These are phyloP conservation scores for Phoxinus phoxinus DNA, from an alignment of 2,113 vertebrate species.

Conservation along the genomic window DNA sequence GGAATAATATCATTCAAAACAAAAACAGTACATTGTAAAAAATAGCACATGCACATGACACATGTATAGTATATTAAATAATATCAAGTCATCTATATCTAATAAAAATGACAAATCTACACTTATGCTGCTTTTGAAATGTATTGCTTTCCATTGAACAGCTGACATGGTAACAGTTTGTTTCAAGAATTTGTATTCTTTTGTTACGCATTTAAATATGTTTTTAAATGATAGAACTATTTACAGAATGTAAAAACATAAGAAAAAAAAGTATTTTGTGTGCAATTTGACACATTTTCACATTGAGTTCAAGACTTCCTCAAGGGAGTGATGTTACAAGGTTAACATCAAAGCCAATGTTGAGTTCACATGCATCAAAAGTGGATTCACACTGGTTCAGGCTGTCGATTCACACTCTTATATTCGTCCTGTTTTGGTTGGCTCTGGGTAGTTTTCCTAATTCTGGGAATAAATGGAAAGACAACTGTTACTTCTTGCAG, in stretches of 20 bases:
- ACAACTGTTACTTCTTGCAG: neutral
- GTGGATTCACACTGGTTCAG: neutral
- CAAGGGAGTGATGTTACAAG: neutral
- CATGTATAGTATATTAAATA: neutral
- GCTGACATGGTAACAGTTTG: neutral
- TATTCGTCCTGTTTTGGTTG: conserved; percentile 59
- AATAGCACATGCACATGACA: neutral
- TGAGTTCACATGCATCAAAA: neutral
- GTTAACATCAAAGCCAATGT: neutral
- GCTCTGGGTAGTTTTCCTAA: conserved; percentile 58
- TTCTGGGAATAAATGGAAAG: conserved; percentile 60
- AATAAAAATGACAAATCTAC: neutral
- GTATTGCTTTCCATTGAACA: conserved; percentile 3
- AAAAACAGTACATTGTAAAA: conserved; percentile 17
- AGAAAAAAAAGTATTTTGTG: conserved; percentile 10
- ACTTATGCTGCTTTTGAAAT: conserved; percentile 30
- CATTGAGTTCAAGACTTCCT: neutral
- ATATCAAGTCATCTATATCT: neutral
- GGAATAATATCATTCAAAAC: neutral
- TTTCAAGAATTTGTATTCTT: neutral
- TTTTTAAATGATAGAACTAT: neutral
- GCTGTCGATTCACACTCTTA: too few species aligned
- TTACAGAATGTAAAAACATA: neutral
- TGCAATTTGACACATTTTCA: neutral
- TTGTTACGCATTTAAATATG: neutral